Conservation (phyloP, 2,888 invertebrate species). For the Morinoia aosen region DNA sequence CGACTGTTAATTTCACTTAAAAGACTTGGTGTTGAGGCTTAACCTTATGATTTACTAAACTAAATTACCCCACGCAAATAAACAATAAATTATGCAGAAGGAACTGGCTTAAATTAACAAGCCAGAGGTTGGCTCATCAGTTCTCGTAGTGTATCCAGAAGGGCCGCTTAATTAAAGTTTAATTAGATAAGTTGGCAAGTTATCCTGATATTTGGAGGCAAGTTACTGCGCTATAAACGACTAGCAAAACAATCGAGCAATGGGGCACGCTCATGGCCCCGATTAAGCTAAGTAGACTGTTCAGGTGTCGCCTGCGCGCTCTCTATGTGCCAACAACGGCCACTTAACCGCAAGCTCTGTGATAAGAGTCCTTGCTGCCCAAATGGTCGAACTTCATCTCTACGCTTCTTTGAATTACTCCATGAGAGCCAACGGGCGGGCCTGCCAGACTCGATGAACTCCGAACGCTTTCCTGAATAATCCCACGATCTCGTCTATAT, state of each 20-base stretch:
- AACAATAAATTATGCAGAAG: background rate
- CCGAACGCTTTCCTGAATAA: background rate
- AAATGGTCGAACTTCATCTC: background rate
- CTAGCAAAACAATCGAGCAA: constrained; percentile 38
- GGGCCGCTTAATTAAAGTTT: constrained; percentile 51
- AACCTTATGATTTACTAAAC: background rate
- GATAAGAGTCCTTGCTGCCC: background rate
- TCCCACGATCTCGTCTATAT: background rate
- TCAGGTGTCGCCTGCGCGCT: background rate
- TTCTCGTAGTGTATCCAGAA: constrained; percentile 42
- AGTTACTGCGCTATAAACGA: constrained; percentile 31
- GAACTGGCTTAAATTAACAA: constrained; percentile 15
- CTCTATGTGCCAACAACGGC: background rate
- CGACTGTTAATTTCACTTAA: background rate
- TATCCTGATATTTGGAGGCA: constrained; percentile 29
- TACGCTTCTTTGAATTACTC: background rate
- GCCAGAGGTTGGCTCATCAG: background rate
- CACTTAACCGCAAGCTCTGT: background rate
- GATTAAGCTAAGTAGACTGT: constrained; percentile 19
- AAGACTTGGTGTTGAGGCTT: background rate
- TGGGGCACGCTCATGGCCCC: background rate
- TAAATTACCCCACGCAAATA: background rate
- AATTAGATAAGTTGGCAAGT: constrained; percentile 48
- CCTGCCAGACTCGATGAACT: background rate
- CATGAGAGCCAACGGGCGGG: background rate